These are phyloP conservation scores for Castor canadensis DNA, from an alignment of 2,113 vertebrate genomes.

Conservation along the genomic window DNA sequence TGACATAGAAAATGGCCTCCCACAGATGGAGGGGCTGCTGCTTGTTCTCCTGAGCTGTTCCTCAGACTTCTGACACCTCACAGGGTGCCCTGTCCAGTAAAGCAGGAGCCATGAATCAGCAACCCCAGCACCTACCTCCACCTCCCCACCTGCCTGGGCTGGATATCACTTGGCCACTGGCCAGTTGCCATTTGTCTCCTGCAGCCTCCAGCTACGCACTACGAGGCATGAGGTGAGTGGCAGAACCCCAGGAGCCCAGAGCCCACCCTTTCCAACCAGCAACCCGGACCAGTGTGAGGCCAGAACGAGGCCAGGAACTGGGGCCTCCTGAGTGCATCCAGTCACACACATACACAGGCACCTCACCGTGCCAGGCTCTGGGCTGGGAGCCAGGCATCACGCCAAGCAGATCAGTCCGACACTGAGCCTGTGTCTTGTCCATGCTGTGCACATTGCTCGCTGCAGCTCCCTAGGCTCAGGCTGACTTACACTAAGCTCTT, in stretches of 20 bases:
- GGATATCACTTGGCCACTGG: neutral
- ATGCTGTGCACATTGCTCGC: neutral
- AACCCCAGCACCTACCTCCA: neutral
- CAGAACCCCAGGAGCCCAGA: neutral
- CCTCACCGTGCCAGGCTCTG: neutral
- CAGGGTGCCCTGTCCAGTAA: neutral
- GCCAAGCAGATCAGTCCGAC: neutral
- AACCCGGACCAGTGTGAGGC: rapidly evolving
- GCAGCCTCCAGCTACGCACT: rapidly evolving
- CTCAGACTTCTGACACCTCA: neutral
- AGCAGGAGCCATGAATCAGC: rapidly evolving
- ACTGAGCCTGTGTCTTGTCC: rapidly evolving
- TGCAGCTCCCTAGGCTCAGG: neutral
- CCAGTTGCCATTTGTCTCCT: neutral
- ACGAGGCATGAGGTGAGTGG: rapidly evolving
- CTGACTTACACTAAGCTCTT: rapidly evolving
- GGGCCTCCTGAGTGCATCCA: rapidly evolving
- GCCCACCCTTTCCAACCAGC: neutral
- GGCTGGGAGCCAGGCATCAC: neutral
- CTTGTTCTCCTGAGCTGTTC: neutral
- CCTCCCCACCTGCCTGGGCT: neutral
- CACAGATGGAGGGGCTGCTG: rapidly evolving
- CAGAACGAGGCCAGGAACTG: neutral
- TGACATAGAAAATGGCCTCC: neutral
- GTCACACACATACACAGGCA: too few species aligned